These are phyloP conservation scores for Drosophila sturtevanti DNA, from an alignment of 1,140 invertebrate genomes.

Conservation along the genomic window DNA sequence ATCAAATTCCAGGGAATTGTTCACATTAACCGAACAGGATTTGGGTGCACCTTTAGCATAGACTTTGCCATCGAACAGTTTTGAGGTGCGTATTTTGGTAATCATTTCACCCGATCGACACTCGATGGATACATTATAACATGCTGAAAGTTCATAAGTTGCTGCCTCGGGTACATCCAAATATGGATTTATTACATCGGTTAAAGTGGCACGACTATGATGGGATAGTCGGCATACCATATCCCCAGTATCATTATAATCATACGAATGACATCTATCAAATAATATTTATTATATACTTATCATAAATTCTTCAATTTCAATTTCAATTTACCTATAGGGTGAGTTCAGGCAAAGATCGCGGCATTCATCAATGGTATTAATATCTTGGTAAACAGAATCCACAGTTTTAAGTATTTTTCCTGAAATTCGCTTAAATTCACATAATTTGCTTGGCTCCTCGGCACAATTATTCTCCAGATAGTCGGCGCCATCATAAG, in stretches of 20 bases:
- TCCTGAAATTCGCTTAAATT: slow-evolving; percentile 94
- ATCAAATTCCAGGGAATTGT: slow-evolving; percentile 93
- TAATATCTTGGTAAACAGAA: slow-evolving; percentile 95
- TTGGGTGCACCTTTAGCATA: slow-evolving; percentile 97
- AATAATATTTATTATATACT: background rate
- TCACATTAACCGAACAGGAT: slow-evolving; percentile 94
- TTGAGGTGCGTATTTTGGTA: slow-evolving; percentile 94
- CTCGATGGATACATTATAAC: slow-evolving; percentile 96
- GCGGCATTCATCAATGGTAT: slow-evolving; percentile 92
- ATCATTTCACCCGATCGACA: slow-evolving; percentile 96
- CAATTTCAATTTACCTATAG: slow-evolving; percentile 84
- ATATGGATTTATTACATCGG: slow-evolving; percentile 95
- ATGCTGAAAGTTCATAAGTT: slow-evolving; percentile 95
- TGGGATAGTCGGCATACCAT: slow-evolving; percentile 95
- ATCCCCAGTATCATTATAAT: slow-evolving; percentile 95
- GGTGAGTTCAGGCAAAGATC: slow-evolving; percentile 94
- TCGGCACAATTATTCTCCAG: slow-evolving; percentile 95
- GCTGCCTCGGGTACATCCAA: slow-evolving; percentile 93
- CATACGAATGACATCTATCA: slow-evolving; percentile 93
- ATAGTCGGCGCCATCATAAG: slow-evolving; percentile 90
- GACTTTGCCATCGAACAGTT: slow-evolving; percentile 96
- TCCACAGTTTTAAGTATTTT: slow-evolving; percentile 96
- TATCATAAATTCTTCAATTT: background rate
- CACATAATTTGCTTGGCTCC: slow-evolving; percentile 95
- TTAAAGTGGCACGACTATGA: slow-evolving; percentile 93